These are phyloP conservation scores for Sympetrum striolatum DNA, from an alignment of 2,888 invertebrate genomes.

Conservation along the genomic window DNA sequence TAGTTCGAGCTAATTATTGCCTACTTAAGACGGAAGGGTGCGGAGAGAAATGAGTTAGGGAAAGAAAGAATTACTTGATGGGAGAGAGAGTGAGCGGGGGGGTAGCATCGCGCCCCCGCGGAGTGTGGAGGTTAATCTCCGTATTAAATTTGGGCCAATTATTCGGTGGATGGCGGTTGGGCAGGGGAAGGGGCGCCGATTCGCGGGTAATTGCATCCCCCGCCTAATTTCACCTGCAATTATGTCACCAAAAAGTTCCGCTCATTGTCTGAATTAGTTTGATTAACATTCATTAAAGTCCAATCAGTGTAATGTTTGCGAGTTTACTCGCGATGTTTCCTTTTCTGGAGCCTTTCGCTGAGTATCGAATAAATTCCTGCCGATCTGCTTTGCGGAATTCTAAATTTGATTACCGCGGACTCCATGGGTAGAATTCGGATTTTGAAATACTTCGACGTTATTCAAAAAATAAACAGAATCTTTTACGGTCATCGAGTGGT, in stretches of 20 bases:
- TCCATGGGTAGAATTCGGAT: too few relatives aligned
- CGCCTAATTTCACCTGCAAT: neutral
- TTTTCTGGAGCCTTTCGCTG: neutral
- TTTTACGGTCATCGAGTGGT: too few relatives aligned
- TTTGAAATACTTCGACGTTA: too few relatives aligned
- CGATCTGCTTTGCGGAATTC: too few relatives aligned
- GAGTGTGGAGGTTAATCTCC: slow-evolving; percentile 11
- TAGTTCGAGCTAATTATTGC: neutral
- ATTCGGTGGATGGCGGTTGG: neutral
- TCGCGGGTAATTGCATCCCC: neutral
- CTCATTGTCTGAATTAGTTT: neutral
- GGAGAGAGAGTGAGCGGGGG: neutral
- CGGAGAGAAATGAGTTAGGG: neutral
- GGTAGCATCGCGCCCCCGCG: neutral
- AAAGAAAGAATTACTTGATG: neutral
- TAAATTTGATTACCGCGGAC: too few relatives aligned
- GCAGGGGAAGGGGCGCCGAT: neutral
- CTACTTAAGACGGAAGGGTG: neutral
- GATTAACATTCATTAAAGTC: neutral
- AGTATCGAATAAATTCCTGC: too few relatives aligned
- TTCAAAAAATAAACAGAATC: too few relatives aligned
- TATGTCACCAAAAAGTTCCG: neutral
- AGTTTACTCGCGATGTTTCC: neutral
- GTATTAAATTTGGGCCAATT: slow-evolving; percentile 29
- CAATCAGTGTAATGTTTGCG: neutral